phyloP scores from a whole-genome alignment of 1,140 invertebrate genomes.

The Antheraea mylitta region DNA sequence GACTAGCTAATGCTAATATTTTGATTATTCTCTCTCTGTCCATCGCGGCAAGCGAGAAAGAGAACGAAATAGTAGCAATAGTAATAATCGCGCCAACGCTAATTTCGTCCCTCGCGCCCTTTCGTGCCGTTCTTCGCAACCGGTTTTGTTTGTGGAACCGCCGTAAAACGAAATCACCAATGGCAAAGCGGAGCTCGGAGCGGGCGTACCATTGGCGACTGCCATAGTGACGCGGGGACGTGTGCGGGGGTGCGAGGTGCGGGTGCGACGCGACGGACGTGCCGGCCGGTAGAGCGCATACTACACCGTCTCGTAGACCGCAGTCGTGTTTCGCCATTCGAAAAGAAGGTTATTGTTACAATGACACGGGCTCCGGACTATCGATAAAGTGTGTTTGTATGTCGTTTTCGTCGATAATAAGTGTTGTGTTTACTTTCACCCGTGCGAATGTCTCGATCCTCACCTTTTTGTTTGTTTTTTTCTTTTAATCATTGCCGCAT shows the following conservation, averaged over 20 bases:
- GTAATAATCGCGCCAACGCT: constrained; percentile 69
- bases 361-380: constrained; percentile 70
- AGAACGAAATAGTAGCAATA: constrained; percentile 50
- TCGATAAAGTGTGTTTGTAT: constrained; percentile 79
- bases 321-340: constrained; percentile 70
- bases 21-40: constrained; percentile 24
- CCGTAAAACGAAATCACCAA: constrained; percentile 65
- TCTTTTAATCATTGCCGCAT: constrained; percentile 72
- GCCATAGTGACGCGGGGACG: constrained; percentile 45
- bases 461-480: constrained; percentile 75
- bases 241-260: constrained; percentile 46
- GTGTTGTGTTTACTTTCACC: constrained; percentile 78
- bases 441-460: constrained; percentile 77
- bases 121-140: constrained; percentile 69
- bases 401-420: constrained; percentile 77
- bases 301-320: constrained; percentile 43
- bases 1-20: constrained; percentile 42
- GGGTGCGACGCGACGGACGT: constrained; percentile 47
- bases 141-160: constrained; percentile 75
- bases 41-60: constrained; percentile 28
- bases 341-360: constrained; percentile 72
- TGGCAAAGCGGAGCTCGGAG: constrained; percentile 34
- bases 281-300: constrained; percentile 43
- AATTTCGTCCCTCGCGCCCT: constrained; percentile 74
- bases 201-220: constrained; percentile 70